Conservation (phyloP, 2,888 invertebrate species). For the Holacanthella duospinosa region DNA sequence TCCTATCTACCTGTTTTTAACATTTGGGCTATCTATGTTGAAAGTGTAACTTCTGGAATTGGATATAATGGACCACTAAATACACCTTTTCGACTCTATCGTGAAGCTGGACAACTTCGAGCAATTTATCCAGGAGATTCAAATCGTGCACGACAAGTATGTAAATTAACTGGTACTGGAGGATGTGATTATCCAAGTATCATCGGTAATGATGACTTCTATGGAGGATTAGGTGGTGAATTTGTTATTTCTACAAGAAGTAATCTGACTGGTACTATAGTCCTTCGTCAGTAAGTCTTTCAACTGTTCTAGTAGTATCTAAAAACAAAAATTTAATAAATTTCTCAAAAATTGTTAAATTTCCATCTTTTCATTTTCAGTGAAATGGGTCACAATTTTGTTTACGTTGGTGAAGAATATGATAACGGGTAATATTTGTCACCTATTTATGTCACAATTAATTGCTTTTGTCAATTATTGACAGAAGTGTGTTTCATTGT, state of each 20-base stretch:
- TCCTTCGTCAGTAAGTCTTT: conserved; percentile 18
- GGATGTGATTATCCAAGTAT: conserved; percentile 15
- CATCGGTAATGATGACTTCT: conserved; percentile 15
- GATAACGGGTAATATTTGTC: conserved; percentile 6
- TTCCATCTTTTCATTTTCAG: too few relatives aligned
- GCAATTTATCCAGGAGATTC: conserved; percentile 20
- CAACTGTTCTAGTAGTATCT: not conserved
- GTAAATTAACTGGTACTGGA: conserved; percentile 9
- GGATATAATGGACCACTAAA: conserved; percentile 28
- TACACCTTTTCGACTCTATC: conserved; percentile 28
- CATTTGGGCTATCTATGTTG: conserved; percentile 32
- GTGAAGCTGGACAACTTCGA: conserved; percentile 13
- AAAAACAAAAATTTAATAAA: too few relatives aligned
- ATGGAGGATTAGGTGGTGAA: conserved; percentile 32
- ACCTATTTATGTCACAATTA: too few relatives aligned
- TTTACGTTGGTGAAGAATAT: conserved; percentile 8
- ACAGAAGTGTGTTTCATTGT: too few relatives aligned
- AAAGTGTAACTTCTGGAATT: conserved; percentile 27
- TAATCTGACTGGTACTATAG: conserved; percentile 28
- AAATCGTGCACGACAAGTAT: conserved; percentile 8
- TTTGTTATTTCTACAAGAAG: conserved; percentile 34
- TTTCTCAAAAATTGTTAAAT: too few relatives aligned
- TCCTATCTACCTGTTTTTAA: conserved; percentile 32
- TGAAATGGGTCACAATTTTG: conserved; percentile 11
- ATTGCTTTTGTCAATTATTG: too few relatives aligned